Evolutionary conservation across 2,888 invertebrate genomes (phyloP).

Genomic region (Orthonevra nobilis): DNA sequence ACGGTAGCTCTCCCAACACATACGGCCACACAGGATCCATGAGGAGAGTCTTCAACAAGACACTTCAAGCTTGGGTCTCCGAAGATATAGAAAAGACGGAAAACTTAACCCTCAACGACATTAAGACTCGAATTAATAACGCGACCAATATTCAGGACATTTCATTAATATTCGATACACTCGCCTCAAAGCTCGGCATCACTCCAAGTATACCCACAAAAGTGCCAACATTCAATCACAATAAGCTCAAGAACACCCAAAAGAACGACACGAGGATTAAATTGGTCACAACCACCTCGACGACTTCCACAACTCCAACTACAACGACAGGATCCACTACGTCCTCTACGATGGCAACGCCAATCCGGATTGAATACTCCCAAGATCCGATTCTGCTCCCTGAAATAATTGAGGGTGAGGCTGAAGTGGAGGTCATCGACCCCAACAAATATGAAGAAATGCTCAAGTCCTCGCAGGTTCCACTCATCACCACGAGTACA

Average conservation of each 20-base stretch:
- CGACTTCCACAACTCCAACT: constrained; percentile 42
- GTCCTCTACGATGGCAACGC: constrained; percentile 19
- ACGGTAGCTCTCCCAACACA: constrained; percentile 77
- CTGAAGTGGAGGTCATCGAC: constrained; percentile 80
- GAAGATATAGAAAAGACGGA: constrained; percentile 80
- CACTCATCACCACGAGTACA: constrained; percentile 74
- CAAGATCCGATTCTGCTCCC: constrained; percentile 49
- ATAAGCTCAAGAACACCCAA: constrained; percentile 76
- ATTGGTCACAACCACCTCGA: constrained; percentile 13
- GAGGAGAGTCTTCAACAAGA: constrained; percentile 83
- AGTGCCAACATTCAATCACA: constrained; percentile 78
- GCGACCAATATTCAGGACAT: constrained; percentile 82
- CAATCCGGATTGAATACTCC: constrained; percentile 40
- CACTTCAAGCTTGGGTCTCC: constrained; percentile 83
- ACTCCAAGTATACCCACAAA: constrained; percentile 77
- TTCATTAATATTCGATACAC: constrained; percentile 84
- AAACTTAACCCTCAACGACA: constrained; percentile 76
- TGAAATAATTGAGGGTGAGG: constrained; percentile 78
- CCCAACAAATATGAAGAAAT: constrained; percentile 80
- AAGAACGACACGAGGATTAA: constrained; percentile 73
- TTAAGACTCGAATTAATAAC: constrained; percentile 77
- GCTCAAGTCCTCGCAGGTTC: constrained; percentile 77
- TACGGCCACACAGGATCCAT: constrained; percentile 78
- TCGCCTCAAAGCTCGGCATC: constrained; percentile 82
- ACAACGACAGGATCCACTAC: constrained; percentile 47